Conservation (phyloP, 2,797 vertebrate species). For the Xerus rutilus region DNA sequence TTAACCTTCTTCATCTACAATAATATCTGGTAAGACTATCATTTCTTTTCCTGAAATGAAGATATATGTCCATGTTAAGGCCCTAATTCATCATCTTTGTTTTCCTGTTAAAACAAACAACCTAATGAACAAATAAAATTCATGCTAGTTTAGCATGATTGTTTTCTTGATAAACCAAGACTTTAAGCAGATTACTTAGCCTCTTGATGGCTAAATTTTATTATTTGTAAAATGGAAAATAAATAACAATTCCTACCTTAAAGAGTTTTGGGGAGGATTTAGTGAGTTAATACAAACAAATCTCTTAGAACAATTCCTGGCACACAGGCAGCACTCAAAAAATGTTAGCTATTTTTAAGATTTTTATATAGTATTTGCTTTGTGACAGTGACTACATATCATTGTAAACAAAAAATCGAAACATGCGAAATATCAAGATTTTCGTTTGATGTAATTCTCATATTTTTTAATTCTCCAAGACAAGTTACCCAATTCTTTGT, state of each 20-base stretch:
- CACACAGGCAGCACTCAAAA: not conserved
- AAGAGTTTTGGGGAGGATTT: conserved; percentile 37
- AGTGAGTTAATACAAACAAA: conserved; percentile 14
- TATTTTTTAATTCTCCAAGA: conserved; percentile 29
- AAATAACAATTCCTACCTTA: conserved; percentile 13
- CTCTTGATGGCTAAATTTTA: conserved; percentile 36
- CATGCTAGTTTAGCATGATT: not conserved
- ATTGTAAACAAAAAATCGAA: conserved; percentile 50
- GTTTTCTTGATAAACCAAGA: conserved; percentile 48
- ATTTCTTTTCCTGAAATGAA: conserved; percentile 49
- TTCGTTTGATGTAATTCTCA: conserved; percentile 13
- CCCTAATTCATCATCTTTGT: conserved; percentile 20
- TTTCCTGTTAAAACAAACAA: conserved; percentile 26
- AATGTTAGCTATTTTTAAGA: conserved; percentile 55
- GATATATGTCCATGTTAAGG: not conserved
- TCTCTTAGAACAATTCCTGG: not conserved
- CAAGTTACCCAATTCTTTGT: conserved; percentile 36
- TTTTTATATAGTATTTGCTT: conserved; percentile 1
- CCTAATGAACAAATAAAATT: conserved; percentile 40
- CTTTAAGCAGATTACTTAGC: conserved; percentile 51
- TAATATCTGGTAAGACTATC: not conserved
- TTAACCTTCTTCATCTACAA: not conserved
- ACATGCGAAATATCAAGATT: not conserved
- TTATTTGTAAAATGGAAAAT: conserved; percentile 49
- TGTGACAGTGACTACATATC: not conserved